Conservation (phyloP, 23 tunicate species). For the Trididemnum nubilum region DNA sequence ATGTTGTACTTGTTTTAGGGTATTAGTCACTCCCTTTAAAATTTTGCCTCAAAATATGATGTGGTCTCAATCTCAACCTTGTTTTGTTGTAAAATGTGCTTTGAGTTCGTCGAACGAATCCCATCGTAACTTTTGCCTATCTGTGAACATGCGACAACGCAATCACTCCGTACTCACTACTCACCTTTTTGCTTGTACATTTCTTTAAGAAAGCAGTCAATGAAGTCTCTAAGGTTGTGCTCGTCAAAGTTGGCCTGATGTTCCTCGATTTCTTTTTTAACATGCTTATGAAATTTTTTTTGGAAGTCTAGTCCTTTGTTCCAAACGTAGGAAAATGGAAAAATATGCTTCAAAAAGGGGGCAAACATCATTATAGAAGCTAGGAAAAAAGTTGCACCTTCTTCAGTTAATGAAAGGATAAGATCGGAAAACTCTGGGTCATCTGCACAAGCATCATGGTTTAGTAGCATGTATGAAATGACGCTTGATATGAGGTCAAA, state of each 20-base stretch:
- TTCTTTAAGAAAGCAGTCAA: constrained; percentile 55
- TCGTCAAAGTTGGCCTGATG: constrained; percentile 38
- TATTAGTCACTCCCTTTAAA: too few relatives aligned
- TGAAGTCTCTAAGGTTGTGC: constrained; percentile 52
- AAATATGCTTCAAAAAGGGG: constrained; percentile 46
- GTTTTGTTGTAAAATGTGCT: too few relatives aligned
- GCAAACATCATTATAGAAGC: constrained; percentile 3
- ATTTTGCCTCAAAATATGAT: too few relatives aligned
- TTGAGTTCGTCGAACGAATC: too few relatives aligned
- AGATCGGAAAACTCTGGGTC: neutral
- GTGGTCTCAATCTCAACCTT: too few relatives aligned
- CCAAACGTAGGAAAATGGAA: constrained; percentile 20
- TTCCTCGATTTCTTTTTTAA: constrained; percentile 26
- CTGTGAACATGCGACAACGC: too few relatives aligned
- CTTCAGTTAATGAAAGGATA: neutral
- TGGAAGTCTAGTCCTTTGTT: constrained; percentile 8
- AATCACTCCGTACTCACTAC: too few relatives aligned
- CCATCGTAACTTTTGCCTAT: too few relatives aligned
- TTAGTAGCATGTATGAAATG: constrained; percentile 42
- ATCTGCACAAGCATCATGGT: constrained; percentile 16
- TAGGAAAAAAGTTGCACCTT: neutral
- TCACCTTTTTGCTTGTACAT: neutral
- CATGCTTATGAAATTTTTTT: neutral
- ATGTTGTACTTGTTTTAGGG: too few relatives aligned
- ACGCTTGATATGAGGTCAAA: constrained; percentile 44